Evolutionary conservation across 2,797 vertebrate genomes (phyloP).

Genomic region (Austrolebias charrua): DNA sequence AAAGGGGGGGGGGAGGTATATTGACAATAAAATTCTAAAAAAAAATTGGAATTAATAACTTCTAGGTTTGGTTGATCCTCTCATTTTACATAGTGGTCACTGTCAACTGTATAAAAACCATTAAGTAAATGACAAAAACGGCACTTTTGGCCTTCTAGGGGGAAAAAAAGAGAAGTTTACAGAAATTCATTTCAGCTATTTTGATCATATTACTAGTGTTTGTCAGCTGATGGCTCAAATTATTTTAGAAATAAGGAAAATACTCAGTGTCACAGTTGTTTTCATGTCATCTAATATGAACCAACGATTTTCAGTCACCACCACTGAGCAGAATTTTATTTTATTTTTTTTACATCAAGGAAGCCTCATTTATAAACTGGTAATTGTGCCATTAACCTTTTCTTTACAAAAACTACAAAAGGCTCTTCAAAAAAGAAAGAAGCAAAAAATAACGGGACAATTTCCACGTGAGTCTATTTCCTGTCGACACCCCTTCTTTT

Average conservation of each 20-base stretch:
- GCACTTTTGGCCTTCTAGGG: neutral
- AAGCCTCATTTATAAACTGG: neutral
- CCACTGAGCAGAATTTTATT: neutral
- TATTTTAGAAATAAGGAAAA: neutral
- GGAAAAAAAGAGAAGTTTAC: neutral
- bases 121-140: neutral
- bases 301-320: too few species aligned
- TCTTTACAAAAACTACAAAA: neutral
- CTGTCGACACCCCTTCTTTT: neutral
- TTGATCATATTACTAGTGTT: neutral
- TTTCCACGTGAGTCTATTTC: neutral
- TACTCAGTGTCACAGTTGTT: neutral
- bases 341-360: neutral
- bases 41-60: neutral
- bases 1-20: too few species aligned
- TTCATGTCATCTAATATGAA: neutral
- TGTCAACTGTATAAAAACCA: too few species aligned
- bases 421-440: neutral
- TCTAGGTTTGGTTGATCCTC: neutral
- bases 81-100: too few species aligned
- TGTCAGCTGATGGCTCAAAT: too few species aligned
- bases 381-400: neutral
- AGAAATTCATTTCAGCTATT: neutral
- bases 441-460: neutral
- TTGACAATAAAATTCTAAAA: too few species aligned